Conservation (phyloP, 1,140 invertebrate species). For the Drosophila albomicans region DNA sequence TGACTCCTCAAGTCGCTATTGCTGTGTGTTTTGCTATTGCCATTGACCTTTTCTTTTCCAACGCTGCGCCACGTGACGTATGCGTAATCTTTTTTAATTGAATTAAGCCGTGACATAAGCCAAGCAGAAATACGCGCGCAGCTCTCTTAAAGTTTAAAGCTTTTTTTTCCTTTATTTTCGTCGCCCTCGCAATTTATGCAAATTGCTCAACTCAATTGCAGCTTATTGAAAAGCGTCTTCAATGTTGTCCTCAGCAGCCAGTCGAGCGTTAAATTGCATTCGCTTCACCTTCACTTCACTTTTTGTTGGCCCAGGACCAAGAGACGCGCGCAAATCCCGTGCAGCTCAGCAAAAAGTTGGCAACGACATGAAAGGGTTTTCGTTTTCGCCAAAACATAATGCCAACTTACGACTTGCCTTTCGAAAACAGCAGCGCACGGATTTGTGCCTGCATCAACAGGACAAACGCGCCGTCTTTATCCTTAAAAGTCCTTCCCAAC, state of each 20-base stretch:
- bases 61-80: slow-evolving; percentile 64
- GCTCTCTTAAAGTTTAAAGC: slow-evolving; percentile 25
- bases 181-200: slow-evolving; percentile 54
- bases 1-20: slow-evolving; percentile 39
- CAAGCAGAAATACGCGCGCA: slow-evolving; percentile 12
- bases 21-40: slow-evolving; percentile 24
- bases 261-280: slow-evolving; percentile 81
- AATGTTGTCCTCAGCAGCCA: slow-evolving; percentile 43
- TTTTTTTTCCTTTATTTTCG: background rate
- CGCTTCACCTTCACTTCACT: slow-evolving; percentile 45
- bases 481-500: background rate
- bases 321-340: slow-evolving; percentile 53
- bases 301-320: slow-evolving; percentile 2
- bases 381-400: slow-evolving; percentile 45
- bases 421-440: slow-evolving; percentile 2
- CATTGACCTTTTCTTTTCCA: slow-evolving; percentile 71
- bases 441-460: slow-evolving; percentile 26
- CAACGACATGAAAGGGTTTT: slow-evolving; percentile 73
- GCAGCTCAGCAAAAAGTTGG: slow-evolving; percentile 50
- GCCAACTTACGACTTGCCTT: slow-evolving; percentile 48
- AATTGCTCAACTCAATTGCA: slow-evolving; percentile 55
- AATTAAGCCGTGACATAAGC: slow-evolving; percentile 79
- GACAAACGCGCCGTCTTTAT: slow-evolving; percentile 1
- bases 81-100: slow-evolving; percentile 80
- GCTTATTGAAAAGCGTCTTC: slow-evolving; percentile 57